Conservation (phyloP, 2,113 vertebrate genomes). For the Phrynosoma platyrhinos region DNA sequence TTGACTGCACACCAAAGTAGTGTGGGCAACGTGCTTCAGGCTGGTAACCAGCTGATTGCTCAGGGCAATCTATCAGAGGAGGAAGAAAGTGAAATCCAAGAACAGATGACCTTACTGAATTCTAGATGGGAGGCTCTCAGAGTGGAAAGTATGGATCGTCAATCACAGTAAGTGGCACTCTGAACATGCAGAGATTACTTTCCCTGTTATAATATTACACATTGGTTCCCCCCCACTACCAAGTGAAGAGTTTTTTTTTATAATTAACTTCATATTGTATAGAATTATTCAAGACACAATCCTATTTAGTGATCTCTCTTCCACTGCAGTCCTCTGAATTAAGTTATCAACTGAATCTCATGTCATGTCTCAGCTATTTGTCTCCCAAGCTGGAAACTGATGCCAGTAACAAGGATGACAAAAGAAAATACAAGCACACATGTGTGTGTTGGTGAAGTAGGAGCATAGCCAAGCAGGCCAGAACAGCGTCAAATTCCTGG, state of each 20-base stretch:
- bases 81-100: slow-evolving; percentile 95
- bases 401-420: slow-evolving; percentile 49
- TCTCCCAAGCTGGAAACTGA: slow-evolving; percentile 43
- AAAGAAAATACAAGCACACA: not conserved
- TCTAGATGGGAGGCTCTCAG: slow-evolving; percentile 93
- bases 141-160: slow-evolving; percentile 96
- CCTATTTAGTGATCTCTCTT: slow-evolving; percentile 1
- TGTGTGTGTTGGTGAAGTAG: not conserved
- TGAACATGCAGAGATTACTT: not conserved
- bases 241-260: slow-evolving; percentile 1
- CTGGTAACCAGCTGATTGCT: slow-evolving; percentile 93
- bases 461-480: not conserved
- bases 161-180: slow-evolving; percentile 84
- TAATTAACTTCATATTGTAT: slow-evolving; percentile 3
- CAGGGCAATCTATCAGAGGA: slow-evolving; percentile 91
- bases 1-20: slow-evolving; percentile 96
- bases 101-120: slow-evolving; percentile 96
- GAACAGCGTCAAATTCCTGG: not conserved
- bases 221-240: too few relatives aligned
- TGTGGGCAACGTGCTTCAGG: slow-evolving; percentile 94
- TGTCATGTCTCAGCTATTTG: slow-evolving; percentile 10
- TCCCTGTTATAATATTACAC: not conserved
- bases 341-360: slow-evolving; percentile 26
- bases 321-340: not conserved
- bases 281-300: not conserved